Evolutionary conservation across 2,888 invertebrate species (phyloP), one percentile per base, ranked within the genome.

Genomic region (Scaptomyza polygonia): DNA sequence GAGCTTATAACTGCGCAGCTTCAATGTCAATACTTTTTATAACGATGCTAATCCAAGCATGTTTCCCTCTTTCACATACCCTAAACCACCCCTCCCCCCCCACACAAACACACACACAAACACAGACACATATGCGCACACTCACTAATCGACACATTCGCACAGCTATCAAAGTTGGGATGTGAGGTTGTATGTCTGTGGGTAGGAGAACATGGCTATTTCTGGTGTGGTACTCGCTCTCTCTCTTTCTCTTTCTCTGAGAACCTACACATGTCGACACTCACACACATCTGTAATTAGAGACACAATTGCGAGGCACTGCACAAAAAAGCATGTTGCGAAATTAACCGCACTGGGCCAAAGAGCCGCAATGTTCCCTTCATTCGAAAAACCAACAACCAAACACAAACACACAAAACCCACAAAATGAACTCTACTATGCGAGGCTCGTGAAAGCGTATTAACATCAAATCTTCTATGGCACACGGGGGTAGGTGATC

Each of bases 401-500:
- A n/a, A 36, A 34, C 32, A 11, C 16, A 11, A 32, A 40, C 48
- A 55, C 25, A 48, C 21, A 34, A 25, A 48, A 54, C 25, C 59
- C 76, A 66, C 66, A 75, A 66, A 68, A 76, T 67, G 43, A 61
- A 67, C 51, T 57, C 42, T 36, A 36, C 39, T 34, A 34, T 61
- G 53, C 44, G 14, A 32, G 36, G 45, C 43, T 52, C 55, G 47
- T 64, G 56, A 44, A 58, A 56, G 54, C 63, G 55, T 76, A 75
- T 77, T 75, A 75, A 72, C 64, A 53, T 66, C 14, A 34, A 59
- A 49, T 72, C 47, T 72, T 72, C 56, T 54, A 70, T 48, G 67
- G 56, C 39, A 39, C 44, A 40, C 47, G 56, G 61, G 61, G 32
- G 52, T 73, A 90, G 90, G 90, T 85, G 88, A 86, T 73, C 84